Evolutionary conservation across 92 coral and sea anemone genomes (phyloP).

Genomic region (Pocillopora meandrina): DNA sequence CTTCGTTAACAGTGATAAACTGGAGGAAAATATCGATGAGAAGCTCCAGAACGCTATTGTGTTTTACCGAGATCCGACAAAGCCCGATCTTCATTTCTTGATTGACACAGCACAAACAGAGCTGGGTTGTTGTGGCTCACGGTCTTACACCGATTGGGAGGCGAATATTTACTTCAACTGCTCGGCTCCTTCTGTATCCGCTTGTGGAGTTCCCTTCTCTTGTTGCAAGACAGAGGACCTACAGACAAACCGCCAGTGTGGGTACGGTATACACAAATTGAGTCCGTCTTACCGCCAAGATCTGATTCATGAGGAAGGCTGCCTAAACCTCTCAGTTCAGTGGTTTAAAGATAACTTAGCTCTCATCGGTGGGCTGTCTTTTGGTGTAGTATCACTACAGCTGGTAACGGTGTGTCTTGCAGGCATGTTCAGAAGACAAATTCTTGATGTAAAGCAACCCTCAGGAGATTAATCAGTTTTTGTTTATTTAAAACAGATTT

Average conservation of each 20-base stretch:
- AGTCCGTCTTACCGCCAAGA: constrained; percentile 10
- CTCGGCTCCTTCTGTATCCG: constrained; percentile 48
- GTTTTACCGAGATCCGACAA: constrained; percentile 76
- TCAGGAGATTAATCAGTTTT: not conserved
- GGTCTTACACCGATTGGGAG: constrained; percentile 73
- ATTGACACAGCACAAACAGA: constrained; percentile 85
- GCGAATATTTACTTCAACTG: constrained; percentile 89
- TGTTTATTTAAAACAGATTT: too few species aligned
- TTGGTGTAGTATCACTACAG: constrained; percentile 48
- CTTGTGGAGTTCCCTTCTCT: constrained; percentile 89
- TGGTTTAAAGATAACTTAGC: constrained; percentile 63
- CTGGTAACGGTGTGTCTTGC: constrained; percentile 60
- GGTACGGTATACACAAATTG: constrained; percentile 49
- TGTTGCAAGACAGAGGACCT: constrained; percentile 73
- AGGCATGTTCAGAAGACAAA: constrained; percentile 45
- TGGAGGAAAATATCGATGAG: constrained; percentile 70
- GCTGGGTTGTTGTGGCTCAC: constrained; percentile 87
- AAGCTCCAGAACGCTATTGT: constrained; percentile 80
- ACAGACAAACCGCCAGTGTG: constrained; percentile 81
- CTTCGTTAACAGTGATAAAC: constrained; percentile 56
- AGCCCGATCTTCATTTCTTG: constrained; percentile 78
- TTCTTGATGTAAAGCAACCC: constrained; percentile 31
- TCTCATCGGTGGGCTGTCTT: constrained; percentile 51
- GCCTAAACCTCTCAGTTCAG: constrained; percentile 64
- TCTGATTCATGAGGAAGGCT: constrained; percentile 67